phyloP scores from a whole-genome alignment of 2,888 invertebrate species.

The Odontocolon sp. region DNA sequence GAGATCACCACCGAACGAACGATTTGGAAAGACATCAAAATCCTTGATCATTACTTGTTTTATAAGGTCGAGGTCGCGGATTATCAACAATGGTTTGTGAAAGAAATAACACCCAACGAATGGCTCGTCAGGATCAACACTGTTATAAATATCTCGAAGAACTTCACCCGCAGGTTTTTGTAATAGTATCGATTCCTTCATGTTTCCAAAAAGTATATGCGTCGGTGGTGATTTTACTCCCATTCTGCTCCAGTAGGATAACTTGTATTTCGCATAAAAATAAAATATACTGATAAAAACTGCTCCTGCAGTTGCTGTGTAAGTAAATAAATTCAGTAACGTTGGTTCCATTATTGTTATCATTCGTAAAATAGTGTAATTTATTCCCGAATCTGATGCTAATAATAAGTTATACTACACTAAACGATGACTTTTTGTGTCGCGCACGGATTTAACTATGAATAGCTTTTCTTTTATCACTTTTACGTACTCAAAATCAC shows the following conservation, averaged over 20 bases:
- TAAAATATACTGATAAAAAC: slow-evolving; percentile 54
- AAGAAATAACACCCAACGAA: slow-evolving; percentile 82
- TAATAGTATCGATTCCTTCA: slow-evolving; percentile 66
- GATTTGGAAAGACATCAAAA: slow-evolving; percentile 80
- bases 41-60: slow-evolving; percentile 81
- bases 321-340: not conserved
- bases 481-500: no score
- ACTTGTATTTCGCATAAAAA: slow-evolving; percentile 67
- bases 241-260: slow-evolving; percentile 70
- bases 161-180: slow-evolving; percentile 66
- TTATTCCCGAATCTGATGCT: not conserved
- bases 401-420: not conserved
- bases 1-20: slow-evolving; percentile 77
- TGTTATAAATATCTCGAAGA: slow-evolving; percentile 70
- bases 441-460: no score
- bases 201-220: slow-evolving; percentile 70
- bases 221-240: slow-evolving; percentile 68
- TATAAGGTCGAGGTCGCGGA: slow-evolving; percentile 80
- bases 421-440: no score
- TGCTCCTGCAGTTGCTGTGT: not conserved
- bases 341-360: not conserved
- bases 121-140: slow-evolving; percentile 64
- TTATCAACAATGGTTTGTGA: slow-evolving; percentile 80
- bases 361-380: no score
- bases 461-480: no score